Evolutionary conservation across 2,797 vertebrate species (phyloP), one percentile per base, ranked within the genome.

Genomic region (Cuculus canorus): DNA sequence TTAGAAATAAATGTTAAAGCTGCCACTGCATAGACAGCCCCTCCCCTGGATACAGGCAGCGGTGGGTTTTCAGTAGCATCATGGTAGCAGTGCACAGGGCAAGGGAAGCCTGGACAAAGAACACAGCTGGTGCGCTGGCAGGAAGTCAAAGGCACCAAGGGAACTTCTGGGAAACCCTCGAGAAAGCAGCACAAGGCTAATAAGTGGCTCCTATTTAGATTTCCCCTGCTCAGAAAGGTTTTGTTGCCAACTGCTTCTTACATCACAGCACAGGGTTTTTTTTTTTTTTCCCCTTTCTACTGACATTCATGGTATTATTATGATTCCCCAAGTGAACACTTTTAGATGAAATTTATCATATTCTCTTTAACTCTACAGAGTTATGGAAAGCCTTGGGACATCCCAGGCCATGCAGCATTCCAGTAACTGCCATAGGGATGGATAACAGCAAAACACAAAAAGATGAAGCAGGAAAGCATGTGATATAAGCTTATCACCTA

Each of bases 241-340:
- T 82, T 91, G 48, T 76, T 95, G 93, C 95, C 93, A 96, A 86
- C 76, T 93, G 57, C 83, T 90, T 60, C 81, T 92, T 66, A 39
- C 88, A 68, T 83, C 92, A 85, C 81, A 71, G 60, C 68, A 25
- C 85, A 45, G 80, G 72, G 17, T 52, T 37, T 8, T 5, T 32
- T 41, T 17, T 52, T 37, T 8, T 5, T 32, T 41, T 13, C 10
- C 52, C n/a, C n/a, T n/a, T 32, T 22, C 39, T 10, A 10, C 84
- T 86, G 79, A 76, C 89, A 82, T 75, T 57, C 54, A 45, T 27
- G 73, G 61, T 5, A 68, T 54, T 47, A 19, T 75, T 83, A 60
- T 7, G 17, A 88, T 48, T 90, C 77, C 92, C 70, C 78, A 82
- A 85, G n/a, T 24, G 24, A 50, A 22, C 16, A 1, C 61, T 93